A percentile compares a stretch with the other conserved stretches of the same genome.
Conservation (phyloP, 2,888 invertebrate species). For the Lithophane socia region DNA sequence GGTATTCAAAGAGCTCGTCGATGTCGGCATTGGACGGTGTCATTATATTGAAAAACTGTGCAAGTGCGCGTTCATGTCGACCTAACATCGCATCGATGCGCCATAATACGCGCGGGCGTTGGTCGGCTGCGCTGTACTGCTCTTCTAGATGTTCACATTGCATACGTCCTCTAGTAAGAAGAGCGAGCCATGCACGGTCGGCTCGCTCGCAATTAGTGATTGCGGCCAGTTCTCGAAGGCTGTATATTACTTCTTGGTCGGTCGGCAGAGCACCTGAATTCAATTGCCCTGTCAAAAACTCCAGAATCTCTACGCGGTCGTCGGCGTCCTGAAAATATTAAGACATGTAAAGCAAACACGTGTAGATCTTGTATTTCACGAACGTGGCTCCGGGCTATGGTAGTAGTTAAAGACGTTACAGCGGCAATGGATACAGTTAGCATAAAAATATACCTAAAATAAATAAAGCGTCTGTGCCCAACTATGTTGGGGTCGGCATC, state of each 20-base stretch:
- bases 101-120: constrained; percentile 81
- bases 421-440: background rate
- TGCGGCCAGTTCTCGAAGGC: constrained; percentile 75
- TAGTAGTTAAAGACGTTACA: background rate
- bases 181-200: constrained; percentile 82
- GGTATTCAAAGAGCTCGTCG: constrained; percentile 83
- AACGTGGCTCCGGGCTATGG: background rate
- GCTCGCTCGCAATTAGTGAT: constrained; percentile 77
- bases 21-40: constrained; percentile 77
- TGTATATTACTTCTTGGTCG: constrained; percentile 78
- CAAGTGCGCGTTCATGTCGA: constrained; percentile 72
- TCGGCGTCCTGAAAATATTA: constrained; percentile 76
- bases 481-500: background rate
- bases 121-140: constrained; percentile 61
- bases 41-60: constrained; percentile 78
- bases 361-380: background rate
- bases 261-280: constrained; percentile 80
- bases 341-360: constrained; percentile 4
- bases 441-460: constrained; percentile 11
- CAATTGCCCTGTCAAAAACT: constrained; percentile 84
- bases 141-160: constrained; percentile 71
- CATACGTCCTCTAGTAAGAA: constrained; percentile 71
- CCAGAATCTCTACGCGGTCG: constrained; percentile 82
- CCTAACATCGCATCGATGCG: constrained; percentile 74
- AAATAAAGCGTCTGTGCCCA: background rate